phyloP scores from a whole-genome alignment of 2,797 vertebrate species.

The Notolepis coatsorum region DNA sequence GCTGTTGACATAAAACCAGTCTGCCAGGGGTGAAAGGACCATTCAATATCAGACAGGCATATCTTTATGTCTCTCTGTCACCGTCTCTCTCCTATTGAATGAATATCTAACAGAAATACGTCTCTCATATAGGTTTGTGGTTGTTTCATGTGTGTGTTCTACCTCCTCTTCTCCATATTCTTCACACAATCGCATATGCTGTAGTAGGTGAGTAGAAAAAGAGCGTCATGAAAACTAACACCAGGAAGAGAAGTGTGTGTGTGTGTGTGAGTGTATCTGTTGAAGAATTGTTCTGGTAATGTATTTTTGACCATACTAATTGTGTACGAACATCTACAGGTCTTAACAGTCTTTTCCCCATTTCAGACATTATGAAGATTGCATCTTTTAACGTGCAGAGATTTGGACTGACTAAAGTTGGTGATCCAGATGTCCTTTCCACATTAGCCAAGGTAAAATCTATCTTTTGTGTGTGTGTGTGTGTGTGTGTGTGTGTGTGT shows the following conservation, averaged over 20 bases:
- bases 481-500: neutral
- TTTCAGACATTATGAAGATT: constrained; percentile 58
- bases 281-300: too few relatives aligned
- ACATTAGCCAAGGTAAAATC: constrained; percentile 67
- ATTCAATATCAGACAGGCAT: neutral
- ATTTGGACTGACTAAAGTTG: constrained; percentile 68
- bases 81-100: neutral
- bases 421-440: constrained; percentile 55
- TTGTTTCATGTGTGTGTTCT: neutral
- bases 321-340: neutral
- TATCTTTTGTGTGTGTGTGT: neutral
- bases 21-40: too few relatives aligned
- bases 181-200: too few relatives aligned
- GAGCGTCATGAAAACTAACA: neutral
- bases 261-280: too few relatives aligned
- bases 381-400: constrained; percentile 59
- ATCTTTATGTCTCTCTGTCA: constrained; percentile 2
- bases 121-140: neutral
- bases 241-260: too few relatives aligned
- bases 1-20: constrained; percentile 20
- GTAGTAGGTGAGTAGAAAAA: neutral
- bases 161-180: neutral
- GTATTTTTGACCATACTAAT: too few relatives aligned
- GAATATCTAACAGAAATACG: neutral
- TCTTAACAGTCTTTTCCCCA: neutral